These are phyloP conservation scores for Grammomys dolichurus DNA, from an alignment of 2,113 vertebrate genomes.

Conservation along the genomic window DNA sequence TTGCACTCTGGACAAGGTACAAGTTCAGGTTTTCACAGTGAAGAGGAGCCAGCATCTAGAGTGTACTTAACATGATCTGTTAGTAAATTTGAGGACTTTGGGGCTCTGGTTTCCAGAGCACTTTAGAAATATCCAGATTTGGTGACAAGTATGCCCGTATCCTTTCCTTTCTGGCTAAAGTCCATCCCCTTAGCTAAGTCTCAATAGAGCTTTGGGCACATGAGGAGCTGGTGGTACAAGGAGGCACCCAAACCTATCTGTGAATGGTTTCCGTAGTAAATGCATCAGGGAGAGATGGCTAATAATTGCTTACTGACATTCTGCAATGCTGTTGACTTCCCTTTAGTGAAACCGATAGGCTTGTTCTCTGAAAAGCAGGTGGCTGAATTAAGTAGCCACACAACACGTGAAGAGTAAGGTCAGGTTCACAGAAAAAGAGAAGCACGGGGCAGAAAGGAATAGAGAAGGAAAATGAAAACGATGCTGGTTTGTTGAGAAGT, in stretches of 20 bases:
- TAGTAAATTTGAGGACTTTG: neutral
- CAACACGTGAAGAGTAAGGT: neutral
- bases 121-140: neutral
- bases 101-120: neutral
- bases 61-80: neutral
- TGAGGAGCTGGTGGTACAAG: neutral
- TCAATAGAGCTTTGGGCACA: too few relatives aligned
- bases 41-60: neutral
- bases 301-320: neutral
- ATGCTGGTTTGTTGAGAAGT: accelerated
- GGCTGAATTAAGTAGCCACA: neutral
- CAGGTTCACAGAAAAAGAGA: neutral
- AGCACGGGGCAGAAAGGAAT: neutral
- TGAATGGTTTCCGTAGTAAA: neutral
- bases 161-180: too few relatives aligned
- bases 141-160: neutral
- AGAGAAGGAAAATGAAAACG: neutral
- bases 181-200: neutral
- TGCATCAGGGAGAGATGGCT: neutral
- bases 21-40: neutral
- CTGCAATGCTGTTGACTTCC: neutral
- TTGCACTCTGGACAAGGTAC: neutral
- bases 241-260: neutral
- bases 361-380: neutral
- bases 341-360: neutral